These are phyloP conservation scores for Periplaneta americana DNA, from an alignment of 1,140 invertebrate species.

Conservation along the genomic window DNA sequence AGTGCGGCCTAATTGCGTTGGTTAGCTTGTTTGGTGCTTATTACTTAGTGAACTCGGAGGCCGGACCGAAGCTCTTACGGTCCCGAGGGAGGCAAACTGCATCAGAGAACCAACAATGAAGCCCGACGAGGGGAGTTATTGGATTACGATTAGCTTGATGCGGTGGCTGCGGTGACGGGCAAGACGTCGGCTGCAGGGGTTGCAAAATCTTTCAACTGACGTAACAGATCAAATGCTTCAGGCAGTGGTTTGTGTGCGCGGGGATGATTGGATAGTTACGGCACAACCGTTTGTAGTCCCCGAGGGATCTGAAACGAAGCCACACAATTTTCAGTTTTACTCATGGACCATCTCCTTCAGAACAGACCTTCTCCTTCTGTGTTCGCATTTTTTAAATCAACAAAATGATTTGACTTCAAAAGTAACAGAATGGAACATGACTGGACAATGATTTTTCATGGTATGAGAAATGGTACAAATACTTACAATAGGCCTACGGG, in stretches of 20 bases:
- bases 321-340: too few relatives aligned
- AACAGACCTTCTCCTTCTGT: too few relatives aligned
- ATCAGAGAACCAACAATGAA: not conserved
- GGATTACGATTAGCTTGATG: not conserved
- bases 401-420: too few relatives aligned
- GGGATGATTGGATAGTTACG: not conserved
- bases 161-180: not conserved
- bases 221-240: not conserved
- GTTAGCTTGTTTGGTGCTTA: slow-evolving; percentile 7
- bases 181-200: not conserved
- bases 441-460: too few relatives aligned
- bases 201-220: not conserved
- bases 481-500: too few relatives aligned
- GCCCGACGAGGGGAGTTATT: not conserved
- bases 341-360: too few relatives aligned
- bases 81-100: not conserved
- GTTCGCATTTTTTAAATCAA: too few relatives aligned
- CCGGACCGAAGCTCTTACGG: not conserved
- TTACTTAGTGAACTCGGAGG: slow-evolving; percentile 5
- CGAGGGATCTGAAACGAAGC: too few relatives aligned
- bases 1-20: not conserved
- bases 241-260: not conserved
- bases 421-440: too few relatives aligned
- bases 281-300: too few relatives aligned
- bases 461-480: too few relatives aligned